Evolutionary conservation across 2,113 vertebrate species (phyloP).

Genomic region (Collichthys lucidus): DNA sequence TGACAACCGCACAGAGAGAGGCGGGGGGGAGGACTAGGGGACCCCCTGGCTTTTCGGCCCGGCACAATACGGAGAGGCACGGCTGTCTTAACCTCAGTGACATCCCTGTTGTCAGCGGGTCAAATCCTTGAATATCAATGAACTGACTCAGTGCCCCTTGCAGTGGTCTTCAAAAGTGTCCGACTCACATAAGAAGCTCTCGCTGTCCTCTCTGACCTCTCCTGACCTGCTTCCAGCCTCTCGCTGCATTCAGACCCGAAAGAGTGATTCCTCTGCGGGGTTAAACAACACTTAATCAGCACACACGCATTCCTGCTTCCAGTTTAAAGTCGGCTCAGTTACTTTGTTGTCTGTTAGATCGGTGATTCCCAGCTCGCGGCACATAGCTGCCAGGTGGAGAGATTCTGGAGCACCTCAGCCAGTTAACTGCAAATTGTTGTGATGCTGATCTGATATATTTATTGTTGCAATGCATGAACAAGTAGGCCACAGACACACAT

Average conservation of each 20-base stretch:
- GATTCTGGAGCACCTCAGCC: neutral
- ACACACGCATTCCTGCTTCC: slow-evolving; percentile 48
- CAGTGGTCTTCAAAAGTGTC: slow-evolving; percentile 75
- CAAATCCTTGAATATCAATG: slow-evolving; percentile 86
- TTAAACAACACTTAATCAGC: slow-evolving; percentile 72
- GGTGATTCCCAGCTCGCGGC: neutral
- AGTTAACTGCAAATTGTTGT: neutral
- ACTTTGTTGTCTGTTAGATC: slow-evolving; percentile 17
- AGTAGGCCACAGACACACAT: neutral
- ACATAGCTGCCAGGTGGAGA: neutral
- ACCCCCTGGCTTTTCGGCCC: slow-evolving; percentile 70
- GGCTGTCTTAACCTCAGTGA: slow-evolving; percentile 80
- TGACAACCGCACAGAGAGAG: slow-evolving; percentile 73
- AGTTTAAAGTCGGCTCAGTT: slow-evolving; percentile 34
- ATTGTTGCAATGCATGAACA: neutral
- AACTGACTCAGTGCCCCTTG: slow-evolving; percentile 75
- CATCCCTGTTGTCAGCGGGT: slow-evolving; percentile 79
- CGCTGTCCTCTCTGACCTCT: slow-evolving; percentile 73
- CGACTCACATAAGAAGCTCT: slow-evolving; percentile 70
- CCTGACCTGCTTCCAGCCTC: slow-evolving; percentile 73
- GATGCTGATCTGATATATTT: neutral
- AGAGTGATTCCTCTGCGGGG: slow-evolving; percentile 56
- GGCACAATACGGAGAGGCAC: slow-evolving; percentile 70
- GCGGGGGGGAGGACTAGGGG: slow-evolving; percentile 35
- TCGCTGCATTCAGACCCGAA: slow-evolving; percentile 72